Conservation (phyloP, 2,888 invertebrate genomes). For the Agrotis segetum region DNA sequence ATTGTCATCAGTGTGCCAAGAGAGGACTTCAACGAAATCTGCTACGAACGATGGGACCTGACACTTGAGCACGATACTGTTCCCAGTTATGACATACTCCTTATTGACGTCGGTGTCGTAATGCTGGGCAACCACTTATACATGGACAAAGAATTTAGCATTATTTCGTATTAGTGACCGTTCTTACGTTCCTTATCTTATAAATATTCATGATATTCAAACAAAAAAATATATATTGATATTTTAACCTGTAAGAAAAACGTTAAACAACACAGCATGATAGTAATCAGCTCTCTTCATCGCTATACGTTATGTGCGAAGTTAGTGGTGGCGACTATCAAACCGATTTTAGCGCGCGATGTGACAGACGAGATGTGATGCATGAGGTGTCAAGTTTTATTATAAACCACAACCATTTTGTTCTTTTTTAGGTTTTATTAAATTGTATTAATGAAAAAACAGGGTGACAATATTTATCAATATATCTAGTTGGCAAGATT, state of each 20-base stretch:
- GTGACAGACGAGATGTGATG: too few species aligned
- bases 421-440: too few species aligned
- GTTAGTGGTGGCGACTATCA: too few species aligned
- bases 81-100: slow-evolving; percentile 96
- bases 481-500: too few species aligned
- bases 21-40: slow-evolving; percentile 95
- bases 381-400: too few species aligned
- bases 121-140: slow-evolving; percentile 94
- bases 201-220: slow-evolving; percentile 2
- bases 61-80: slow-evolving; percentile 95
- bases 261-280: slow-evolving; percentile 30
- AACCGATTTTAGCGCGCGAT: too few species aligned
- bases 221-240: background rate
- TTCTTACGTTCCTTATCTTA: too few species aligned
- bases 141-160: slow-evolving; percentile 56
- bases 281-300: background rate
- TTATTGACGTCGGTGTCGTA: slow-evolving; percentile 96
- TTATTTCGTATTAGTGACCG: background rate
- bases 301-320: background rate
- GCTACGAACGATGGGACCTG: slow-evolving; percentile 96
- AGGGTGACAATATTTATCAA: too few species aligned
- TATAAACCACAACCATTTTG: too few species aligned
- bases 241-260: slow-evolving; percentile 36
- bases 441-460: too few species aligned
- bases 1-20: slow-evolving; percentile 95